These are phyloP conservation scores for Pyxicephalus adspersus DNA, from an alignment of 2,113 vertebrate genomes.

Conservation along the genomic window DNA sequence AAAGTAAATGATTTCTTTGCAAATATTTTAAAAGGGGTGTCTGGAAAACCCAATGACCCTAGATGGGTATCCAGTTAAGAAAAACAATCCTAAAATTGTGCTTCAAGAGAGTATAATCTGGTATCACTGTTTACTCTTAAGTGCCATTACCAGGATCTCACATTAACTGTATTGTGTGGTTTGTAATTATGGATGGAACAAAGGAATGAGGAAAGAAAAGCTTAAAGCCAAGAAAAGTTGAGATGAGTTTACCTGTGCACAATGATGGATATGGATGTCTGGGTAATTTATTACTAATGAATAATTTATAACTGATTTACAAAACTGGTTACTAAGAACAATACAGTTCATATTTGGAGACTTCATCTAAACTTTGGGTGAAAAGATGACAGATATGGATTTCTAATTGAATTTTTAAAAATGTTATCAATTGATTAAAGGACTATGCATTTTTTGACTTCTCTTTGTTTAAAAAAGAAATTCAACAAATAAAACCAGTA, in stretches of 20 bases:
- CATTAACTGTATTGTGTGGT: slow-evolving; percentile 7
- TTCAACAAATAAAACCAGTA: too few relatives aligned
- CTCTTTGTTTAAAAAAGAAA: too few relatives aligned
- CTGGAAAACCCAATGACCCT: too few relatives aligned
- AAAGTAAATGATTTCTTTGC: too few relatives aligned
- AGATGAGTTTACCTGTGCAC: background rate
- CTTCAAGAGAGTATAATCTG: background rate
- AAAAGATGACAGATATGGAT: background rate
- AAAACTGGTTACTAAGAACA: slow-evolving; percentile 6
- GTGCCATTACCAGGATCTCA: background rate
- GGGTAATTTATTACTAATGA: slow-evolving; percentile 19
- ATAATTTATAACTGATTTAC: slow-evolving; percentile 34
- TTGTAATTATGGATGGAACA: background rate
- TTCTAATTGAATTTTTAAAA: background rate
- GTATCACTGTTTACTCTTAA: background rate
- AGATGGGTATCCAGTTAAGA: too few relatives aligned
- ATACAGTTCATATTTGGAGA: slow-evolving; percentile 14
- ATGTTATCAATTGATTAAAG: background rate
- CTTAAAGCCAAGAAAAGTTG: background rate
- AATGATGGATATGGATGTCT: slow-evolving; percentile 8
- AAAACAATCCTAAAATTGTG: too few relatives aligned
- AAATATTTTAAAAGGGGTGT: too few relatives aligned
- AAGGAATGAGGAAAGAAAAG: background rate
- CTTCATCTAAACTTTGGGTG: background rate
- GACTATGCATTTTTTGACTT: too few relatives aligned